These are phyloP conservation scores for Parthenolecanium corni DNA, from an alignment of 2,888 invertebrate genomes.

Conservation along the genomic window DNA sequence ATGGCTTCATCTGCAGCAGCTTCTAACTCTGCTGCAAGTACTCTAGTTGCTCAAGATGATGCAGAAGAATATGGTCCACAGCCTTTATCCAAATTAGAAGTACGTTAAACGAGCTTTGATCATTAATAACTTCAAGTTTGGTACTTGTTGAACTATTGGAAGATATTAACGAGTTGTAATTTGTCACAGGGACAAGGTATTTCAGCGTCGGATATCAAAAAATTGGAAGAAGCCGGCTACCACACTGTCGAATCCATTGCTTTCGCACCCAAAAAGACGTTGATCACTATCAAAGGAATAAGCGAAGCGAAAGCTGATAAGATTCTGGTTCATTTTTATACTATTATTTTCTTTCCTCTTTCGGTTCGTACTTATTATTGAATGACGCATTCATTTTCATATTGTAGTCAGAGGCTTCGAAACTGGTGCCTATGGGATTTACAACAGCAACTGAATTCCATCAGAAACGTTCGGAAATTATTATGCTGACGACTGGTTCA, in stretches of 20 bases:
- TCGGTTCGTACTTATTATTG: neutral
- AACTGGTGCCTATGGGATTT: constrained; percentile 94
- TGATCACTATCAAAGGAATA: constrained; percentile 83
- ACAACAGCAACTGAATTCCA: constrained; percentile 95
- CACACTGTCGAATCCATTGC: constrained; percentile 93
- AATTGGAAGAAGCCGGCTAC: constrained; percentile 83
- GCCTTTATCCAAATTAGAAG: constrained; percentile 59
- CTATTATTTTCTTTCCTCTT: neutral
- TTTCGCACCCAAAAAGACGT: constrained; percentile 82
- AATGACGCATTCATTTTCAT: neutral
- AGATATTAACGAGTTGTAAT: neutral
- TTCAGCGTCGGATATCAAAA: constrained; percentile 78
- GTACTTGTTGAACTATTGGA: neutral
- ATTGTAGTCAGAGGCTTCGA: constrained; percentile 64
- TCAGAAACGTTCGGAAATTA: constrained; percentile 87
- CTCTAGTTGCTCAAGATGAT: constrained; percentile 9
- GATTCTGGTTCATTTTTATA: constrained; percentile 49
- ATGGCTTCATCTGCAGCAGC: neutral
- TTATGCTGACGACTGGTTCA: constrained; percentile 88
- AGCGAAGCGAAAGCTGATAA: constrained; percentile 97
- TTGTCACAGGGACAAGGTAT: constrained; percentile 72
- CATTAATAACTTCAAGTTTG: neutral
- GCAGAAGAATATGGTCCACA: constrained; percentile 56
- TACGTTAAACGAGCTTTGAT: constrained; percentile 42
- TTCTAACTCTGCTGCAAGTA: neutral